Conservation (phyloP, 2,888 invertebrate genomes). For the Microctonus hyperodae region DNA sequence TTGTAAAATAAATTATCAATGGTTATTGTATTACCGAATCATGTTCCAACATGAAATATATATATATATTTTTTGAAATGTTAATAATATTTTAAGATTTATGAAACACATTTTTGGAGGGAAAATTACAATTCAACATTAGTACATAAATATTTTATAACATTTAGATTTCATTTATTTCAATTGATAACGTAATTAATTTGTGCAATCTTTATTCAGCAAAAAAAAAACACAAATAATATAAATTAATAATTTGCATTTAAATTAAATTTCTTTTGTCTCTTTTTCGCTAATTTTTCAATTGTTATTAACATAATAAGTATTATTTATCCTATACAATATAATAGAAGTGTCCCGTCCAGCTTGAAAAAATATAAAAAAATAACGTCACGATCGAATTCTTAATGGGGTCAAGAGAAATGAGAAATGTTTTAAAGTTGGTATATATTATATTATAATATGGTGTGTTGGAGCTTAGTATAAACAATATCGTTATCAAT, state of each 20-base stretch:
- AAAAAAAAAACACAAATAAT: neutral
- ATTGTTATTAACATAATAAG: neutral
- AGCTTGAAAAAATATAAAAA: slow-evolving; percentile 4
- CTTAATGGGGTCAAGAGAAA: neutral
- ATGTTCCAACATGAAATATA: slow-evolving; percentile 31
- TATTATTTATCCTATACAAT: neutral
- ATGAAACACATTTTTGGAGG: slow-evolving; percentile 20
- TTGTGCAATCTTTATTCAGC: slow-evolving; percentile 5
- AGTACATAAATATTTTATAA: slow-evolving; percentile 6
- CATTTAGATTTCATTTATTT: neutral
- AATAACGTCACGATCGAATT: neutral
- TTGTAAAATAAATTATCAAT: slow-evolving; percentile 23
- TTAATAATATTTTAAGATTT: slow-evolving; percentile 32
- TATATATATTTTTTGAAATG: slow-evolving; percentile 35
- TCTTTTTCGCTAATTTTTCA: neutral
- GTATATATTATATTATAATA: neutral
- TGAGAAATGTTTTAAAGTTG: slow-evolving; percentile 6
- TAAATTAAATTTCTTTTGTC: slow-evolving; percentile 1
- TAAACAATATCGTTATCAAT: neutral
- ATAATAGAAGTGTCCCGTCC: slow-evolving; percentile 25
- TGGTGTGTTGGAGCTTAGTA: neutral
- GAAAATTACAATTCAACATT: slow-evolving; percentile 10
- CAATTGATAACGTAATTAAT: neutral
- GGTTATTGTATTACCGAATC: slow-evolving; percentile 29
- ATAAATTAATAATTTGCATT: neutral